phyloP scores from a whole-genome alignment of 2,888 invertebrate genomes.

The Spilosoma lubricipeda region DNA sequence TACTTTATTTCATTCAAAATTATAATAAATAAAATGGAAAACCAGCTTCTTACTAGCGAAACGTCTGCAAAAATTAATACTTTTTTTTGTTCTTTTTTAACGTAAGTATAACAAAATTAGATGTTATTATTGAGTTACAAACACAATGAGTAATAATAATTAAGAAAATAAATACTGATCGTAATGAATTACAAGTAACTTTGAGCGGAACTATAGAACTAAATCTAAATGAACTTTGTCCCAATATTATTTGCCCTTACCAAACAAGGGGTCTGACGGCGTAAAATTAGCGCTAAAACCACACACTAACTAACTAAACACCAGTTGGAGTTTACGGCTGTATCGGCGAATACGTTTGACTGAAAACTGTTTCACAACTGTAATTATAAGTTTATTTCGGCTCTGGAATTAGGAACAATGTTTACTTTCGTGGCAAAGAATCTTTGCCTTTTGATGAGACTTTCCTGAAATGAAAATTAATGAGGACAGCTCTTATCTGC shows the following conservation, averaged over 20 bases:
- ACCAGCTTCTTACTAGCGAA: too few species aligned
- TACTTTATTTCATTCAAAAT: too few species aligned
- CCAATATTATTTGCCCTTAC: conserved; percentile 9
- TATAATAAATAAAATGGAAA: too few species aligned
- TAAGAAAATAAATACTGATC: neutral
- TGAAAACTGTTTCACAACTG: conserved; percentile 21
- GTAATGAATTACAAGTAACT: neutral
- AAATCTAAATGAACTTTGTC: conserved; percentile 21
- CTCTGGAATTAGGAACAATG: conserved; percentile 9
- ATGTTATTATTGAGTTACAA: too few species aligned
- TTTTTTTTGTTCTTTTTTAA: too few species aligned
- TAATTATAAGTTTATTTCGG: conserved; percentile 23
- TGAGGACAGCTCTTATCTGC: neutral
- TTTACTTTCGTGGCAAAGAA: neutral
- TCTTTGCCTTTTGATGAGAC: neutral
- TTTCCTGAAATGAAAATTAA: neutral
- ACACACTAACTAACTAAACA: conserved; percentile 41
- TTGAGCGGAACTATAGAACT: neutral
- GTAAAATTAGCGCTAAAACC: conserved; percentile 35
- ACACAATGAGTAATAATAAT: too few species aligned
- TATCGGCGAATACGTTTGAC: conserved; percentile 32
- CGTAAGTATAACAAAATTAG: too few species aligned
- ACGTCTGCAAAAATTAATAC: too few species aligned
- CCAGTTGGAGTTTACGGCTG: conserved; percentile 35
- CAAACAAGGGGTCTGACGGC: conserved; percentile 21